Base-by-base conservation (phyloP, 2,113 vertebrate genomes). In the Etheostoma cragini region DNA sequence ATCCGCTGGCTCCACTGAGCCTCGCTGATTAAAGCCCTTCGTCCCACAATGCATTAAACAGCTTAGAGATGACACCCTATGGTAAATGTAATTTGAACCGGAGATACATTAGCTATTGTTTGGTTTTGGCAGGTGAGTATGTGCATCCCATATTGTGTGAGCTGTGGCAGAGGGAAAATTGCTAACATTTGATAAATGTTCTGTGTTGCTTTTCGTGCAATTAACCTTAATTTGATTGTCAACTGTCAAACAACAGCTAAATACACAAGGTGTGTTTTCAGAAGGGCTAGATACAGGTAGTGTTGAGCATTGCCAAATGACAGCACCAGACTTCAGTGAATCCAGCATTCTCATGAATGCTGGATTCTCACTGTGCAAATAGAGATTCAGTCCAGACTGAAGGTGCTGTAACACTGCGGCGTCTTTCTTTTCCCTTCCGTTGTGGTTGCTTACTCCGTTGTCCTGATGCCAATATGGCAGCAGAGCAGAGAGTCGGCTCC, bases 41-140 rank as follows among this genome's bases (percentile, higher is more conserved):
- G 74, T 91, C 90, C 91, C 86, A 92, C 91, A 90, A 93, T 93
- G 91, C 89, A 90, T 93, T 93, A 88, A 92, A 92, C 89, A 89
- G 91, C 90, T 93, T 91, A 91, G 81, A 91, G 82, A 91, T 91
- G 91, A 91, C 91, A 91, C 89, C 90, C 88, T 80, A 89, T 89
- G 91, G 82, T 89, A 90, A 93, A 93, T 91, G 90, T 91, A 92
- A 92, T 89, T 88, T 80, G 75, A 88, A 86, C 89, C 72, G 17
- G 65, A 90, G 91, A 91, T 86, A 89, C 91, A 92, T 91, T 89
- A 93, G 88, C 86, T 67, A 76, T 88, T 90, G 92, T 90, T 89
- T 86, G 87, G 77, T 87, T 88, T 85, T 90, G 88, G 84, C 93
- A 92, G 88, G 85, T 90, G 88, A 91, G 78, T 88, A 26, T 75